Base-by-base conservation (phyloP, 2,888 invertebrate species). In the Erebia ligea region DNA sequence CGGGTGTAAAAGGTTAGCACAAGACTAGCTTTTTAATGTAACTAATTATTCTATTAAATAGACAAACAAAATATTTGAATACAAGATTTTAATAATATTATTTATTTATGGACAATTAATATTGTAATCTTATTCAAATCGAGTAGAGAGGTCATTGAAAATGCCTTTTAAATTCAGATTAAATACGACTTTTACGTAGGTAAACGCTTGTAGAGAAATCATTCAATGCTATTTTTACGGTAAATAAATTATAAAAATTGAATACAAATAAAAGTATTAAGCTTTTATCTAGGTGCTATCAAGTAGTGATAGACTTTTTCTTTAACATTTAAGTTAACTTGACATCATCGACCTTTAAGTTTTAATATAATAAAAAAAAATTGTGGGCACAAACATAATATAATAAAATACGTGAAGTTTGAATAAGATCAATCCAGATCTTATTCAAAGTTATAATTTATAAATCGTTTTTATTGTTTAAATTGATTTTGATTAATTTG, bases 361-460 rank as follows among this genome's bases (percentile, higher is more conserved):
- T 54, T 2, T 54, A 10, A 19, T 17, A 2, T 19, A 19, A 19
- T 17, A 2, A 54, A 10, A 17, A 54, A 2, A 1, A 54, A 19
- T 54, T 19, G 54, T 54, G 57, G 57, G 57, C 57, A 58, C 57
- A 58, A 58, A 8, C 34, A 15, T 58, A 34, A 34, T 34, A 34
- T 58, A n/a, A 8, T 1, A 25, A 15, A 34, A 52, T 11, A n/a
- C n/a, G n/a, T n/a, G n/a, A n/a, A n/a, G n/a, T n/a, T n/a, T n/a
- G n/a, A n/a, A n/a, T n/a, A n/a, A n/a, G n/a, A n/a, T n/a, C n/a
- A n/a, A n/a, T n/a, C n/a, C n/a, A n/a, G 10, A 45, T 11, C 11
- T 25, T 25, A 25, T 25, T 25, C 25, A 25, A 25, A 25, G 25
- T 25, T 25, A 25, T 25, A 25, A 25, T 25, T n/a, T n/a, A n/a